A percentile compares a stretch with the other conserved stretches of the same genome.
These are phyloP conservation scores for Apostichopus parvimensis DNA, from an alignment of 35 echinoderm and acorn worm genomes.

Conservation along the genomic window DNA sequence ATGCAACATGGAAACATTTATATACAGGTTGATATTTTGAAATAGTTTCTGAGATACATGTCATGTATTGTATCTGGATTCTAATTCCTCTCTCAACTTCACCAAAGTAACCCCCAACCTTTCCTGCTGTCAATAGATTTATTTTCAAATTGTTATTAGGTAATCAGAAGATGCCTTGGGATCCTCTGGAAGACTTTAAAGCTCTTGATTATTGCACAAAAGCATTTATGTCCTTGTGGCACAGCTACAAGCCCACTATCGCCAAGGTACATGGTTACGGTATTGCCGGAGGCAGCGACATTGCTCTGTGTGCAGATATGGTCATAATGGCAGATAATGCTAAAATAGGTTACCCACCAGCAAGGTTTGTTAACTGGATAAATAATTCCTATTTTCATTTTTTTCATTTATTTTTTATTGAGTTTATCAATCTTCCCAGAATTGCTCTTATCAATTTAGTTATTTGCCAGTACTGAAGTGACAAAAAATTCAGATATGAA, in stretches of 20 bases:
- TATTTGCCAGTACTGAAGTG: too few relatives aligned
- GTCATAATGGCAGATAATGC: slow-evolving; percentile 81
- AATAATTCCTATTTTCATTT: background rate
- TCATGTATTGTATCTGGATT: background rate
- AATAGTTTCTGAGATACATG: background rate
- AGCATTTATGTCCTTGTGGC: slow-evolving; percentile 73
- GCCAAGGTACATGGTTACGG: slow-evolving; percentile 74
- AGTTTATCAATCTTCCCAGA: too few relatives aligned
- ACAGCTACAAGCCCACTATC: slow-evolving; percentile 75
- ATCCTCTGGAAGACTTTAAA: slow-evolving; percentile 60
- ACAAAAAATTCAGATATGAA: too few relatives aligned
- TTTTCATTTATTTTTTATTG: background rate
- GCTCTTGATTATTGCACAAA: slow-evolving; percentile 46
- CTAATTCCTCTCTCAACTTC: too few relatives aligned
- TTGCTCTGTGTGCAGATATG: slow-evolving; percentile 72
- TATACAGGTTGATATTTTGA: background rate
- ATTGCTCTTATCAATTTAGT: too few relatives aligned
- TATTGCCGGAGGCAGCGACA: slow-evolving; percentile 68
- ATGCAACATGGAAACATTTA: too few relatives aligned
- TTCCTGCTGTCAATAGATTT: background rate
- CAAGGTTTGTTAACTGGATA: slow-evolving; percentile 49
- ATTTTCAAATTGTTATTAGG: slow-evolving; percentile 17
- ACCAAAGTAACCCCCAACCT: background rate
- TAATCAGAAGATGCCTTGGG: slow-evolving; percentile 83
- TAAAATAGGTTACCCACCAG: slow-evolving; percentile 74